Conservation (phyloP, 2,797 vertebrate species). For the Sebastes minor region DNA sequence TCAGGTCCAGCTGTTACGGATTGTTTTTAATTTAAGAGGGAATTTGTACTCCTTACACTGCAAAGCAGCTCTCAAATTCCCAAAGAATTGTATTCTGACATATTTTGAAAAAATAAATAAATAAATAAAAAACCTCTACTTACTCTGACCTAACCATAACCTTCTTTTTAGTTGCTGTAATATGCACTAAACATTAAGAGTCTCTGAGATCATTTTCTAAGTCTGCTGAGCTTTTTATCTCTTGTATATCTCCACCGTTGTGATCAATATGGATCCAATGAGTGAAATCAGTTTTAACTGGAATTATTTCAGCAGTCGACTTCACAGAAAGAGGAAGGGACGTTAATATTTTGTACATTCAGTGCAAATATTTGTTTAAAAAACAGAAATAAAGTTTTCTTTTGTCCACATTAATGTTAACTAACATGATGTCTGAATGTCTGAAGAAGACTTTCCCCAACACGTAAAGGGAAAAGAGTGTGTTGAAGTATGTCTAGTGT, state of each 20-base stretch:
- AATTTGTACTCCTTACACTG: too few species aligned
- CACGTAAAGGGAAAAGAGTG: constrained; percentile 59
- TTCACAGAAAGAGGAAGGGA: not conserved
- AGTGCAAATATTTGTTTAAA: not conserved
- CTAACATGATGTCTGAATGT: not conserved
- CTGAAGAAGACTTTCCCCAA: constrained; percentile 33
- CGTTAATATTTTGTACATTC: not conserved
- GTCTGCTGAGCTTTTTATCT: too few species aligned
- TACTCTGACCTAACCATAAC: too few species aligned
- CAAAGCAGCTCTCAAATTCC: too few species aligned
- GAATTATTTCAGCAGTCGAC: not conserved
- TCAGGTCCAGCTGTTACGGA: too few species aligned
- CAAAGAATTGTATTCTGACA: too few species aligned
- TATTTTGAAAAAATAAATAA: too few species aligned
- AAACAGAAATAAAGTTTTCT: not conserved
- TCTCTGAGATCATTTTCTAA: too few species aligned
- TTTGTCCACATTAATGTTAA: not conserved
- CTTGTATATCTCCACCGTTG: too few species aligned
- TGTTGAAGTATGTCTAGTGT: not conserved
- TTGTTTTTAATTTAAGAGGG: too few species aligned
- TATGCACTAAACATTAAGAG: not conserved
- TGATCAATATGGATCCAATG: too few species aligned
- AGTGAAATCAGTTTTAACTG: not conserved
- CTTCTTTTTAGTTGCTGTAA: not conserved
- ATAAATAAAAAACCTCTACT: too few species aligned